A percentile compares a stretch with the other conserved stretches of the same genome.
phyloP scores from a whole-genome alignment of 2,797 vertebrate species.

The Halcyon badia region DNA sequence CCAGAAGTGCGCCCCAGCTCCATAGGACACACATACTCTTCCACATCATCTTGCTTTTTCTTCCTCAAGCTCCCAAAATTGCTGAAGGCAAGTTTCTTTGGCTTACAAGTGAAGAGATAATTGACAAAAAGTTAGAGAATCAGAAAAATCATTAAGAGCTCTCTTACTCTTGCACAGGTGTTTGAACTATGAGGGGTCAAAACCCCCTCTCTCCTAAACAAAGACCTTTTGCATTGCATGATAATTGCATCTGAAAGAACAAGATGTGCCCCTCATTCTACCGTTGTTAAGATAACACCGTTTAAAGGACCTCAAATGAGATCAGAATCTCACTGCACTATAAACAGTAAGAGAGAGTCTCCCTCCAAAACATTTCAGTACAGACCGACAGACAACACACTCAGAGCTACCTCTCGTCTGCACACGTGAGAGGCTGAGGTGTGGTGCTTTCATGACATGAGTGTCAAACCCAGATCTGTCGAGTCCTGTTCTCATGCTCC shows the following conservation, averaged over 20 bases:
- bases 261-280: not conserved
- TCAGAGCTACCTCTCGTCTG: not conserved
- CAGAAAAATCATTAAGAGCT: not conserved
- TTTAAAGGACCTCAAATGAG: not conserved
- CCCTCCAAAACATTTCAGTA: not conserved
- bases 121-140: not conserved
- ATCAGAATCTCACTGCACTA: not conserved
- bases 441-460: not conserved
- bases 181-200: not conserved
- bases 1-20: conserved; percentile 92
- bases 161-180: not conserved
- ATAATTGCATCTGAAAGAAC: not conserved
- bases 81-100: conserved; percentile 92
- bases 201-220: not conserved
- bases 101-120: conserved; percentile 76
- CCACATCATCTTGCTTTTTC: conserved; percentile 93
- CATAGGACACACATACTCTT: conserved; percentile 98
- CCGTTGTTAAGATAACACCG: not conserved
- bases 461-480: not conserved
- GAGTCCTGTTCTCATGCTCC: not conserved
- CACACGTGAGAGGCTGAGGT: not conserved
- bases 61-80: conserved; percentile 94
- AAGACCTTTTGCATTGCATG: not conserved
- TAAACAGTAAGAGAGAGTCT: not conserved
- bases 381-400: not conserved